A percentile compares a stretch with the other conserved stretches of the same genome.
Conservation (phyloP, 2,888 invertebrate genomes). For the Lochmaea capreae region DNA sequence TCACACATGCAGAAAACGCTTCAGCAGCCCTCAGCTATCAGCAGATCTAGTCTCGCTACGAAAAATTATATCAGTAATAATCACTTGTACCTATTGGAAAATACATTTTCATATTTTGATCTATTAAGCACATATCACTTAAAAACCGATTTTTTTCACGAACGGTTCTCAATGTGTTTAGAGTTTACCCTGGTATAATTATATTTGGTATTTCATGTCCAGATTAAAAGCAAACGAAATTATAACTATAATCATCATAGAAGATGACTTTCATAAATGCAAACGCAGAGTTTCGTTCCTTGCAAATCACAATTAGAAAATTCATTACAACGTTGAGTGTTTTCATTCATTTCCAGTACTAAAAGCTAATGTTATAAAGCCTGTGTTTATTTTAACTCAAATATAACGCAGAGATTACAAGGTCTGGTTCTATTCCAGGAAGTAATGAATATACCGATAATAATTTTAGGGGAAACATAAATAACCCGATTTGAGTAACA, state of each 20-base stretch:
- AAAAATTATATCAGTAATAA: too few species aligned
- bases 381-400: constrained; percentile 19
- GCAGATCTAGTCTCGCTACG: too few species aligned
- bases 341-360: constrained; percentile 18
- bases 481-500: constrained; percentile 8
- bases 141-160: too few species aligned
- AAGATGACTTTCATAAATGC: constrained; percentile 19
- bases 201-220: neutral
- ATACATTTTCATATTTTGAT: too few species aligned
- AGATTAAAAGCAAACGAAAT: neutral
- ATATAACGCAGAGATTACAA: constrained; percentile 39
- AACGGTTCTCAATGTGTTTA: too few species aligned
- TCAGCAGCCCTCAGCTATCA: too few species aligned
- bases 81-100: too few species aligned
- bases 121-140: too few species aligned
- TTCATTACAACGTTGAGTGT: constrained; percentile 16
- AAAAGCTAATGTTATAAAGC: constrained; percentile 6
- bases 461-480: constrained; percentile 37
- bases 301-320: constrained; percentile 27
- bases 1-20: too few species aligned
- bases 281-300: constrained; percentile 12
- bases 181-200: too few species aligned
- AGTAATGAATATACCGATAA: constrained; percentile 23
- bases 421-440: constrained; percentile 46
- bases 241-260: constrained; percentile 7